phyloP scores from a whole-genome alignment of 2,888 invertebrate genomes.

The Hololepta plana region DNA sequence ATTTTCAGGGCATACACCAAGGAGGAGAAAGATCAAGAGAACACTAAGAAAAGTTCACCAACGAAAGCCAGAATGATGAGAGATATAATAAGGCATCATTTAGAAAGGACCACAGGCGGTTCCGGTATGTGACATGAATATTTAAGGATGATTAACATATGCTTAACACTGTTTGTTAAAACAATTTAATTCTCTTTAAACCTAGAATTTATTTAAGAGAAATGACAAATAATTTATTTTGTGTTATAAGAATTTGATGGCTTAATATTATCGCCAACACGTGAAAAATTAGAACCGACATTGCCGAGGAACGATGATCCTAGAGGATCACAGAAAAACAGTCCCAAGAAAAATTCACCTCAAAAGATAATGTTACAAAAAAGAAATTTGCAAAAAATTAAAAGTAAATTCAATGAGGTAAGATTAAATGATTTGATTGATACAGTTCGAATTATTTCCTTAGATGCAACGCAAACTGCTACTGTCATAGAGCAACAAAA shows the following conservation, averaged over 20 bases:
- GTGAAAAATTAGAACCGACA: conserved; percentile 53
- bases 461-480: too few relatives aligned
- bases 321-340: conserved; percentile 27
- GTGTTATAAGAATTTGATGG: conserved; percentile 45
- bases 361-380: conserved; percentile 37
- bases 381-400: conserved; percentile 32
- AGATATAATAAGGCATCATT: conserved; percentile 51
- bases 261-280: conserved; percentile 48
- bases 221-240: too few relatives aligned
- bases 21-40: conserved; percentile 74
- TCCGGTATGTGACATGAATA: conserved; percentile 36
- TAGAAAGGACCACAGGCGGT: conserved; percentile 50
- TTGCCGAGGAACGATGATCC: conserved; percentile 37
- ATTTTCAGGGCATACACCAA: conserved; percentile 53
- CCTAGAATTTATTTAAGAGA: conserved; percentile 2
- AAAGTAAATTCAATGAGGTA: conserved; percentile 25
- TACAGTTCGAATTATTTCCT: too few relatives aligned
- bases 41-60: conserved; percentile 61
- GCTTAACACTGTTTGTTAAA: too few relatives aligned
- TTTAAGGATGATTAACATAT: too few relatives aligned
- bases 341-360: conserved; percentile 36
- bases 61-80: conserved; percentile 43
- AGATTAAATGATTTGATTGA: conserved; percentile 3
- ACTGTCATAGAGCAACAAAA: too few relatives aligned
- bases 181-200: too few relatives aligned